A percentile compares a stretch with the other conserved stretches of the same genome.
Conservation (phyloP, 2,797 vertebrate species). For the Rhabdomys pumilio region DNA sequence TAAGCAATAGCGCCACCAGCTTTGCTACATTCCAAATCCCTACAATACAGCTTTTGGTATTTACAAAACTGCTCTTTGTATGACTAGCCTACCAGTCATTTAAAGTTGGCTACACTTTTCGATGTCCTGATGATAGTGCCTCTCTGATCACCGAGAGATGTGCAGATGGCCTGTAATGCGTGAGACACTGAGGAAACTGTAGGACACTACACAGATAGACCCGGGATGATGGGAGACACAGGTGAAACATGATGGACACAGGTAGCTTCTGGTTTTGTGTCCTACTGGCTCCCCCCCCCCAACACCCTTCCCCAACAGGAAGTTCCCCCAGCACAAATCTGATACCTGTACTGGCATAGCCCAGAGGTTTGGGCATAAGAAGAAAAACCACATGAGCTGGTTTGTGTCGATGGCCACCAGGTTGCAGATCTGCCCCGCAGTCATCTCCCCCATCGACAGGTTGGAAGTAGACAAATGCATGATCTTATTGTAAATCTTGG, state of each 20-base stretch:
- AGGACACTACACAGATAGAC: background rate
- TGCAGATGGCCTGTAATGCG: background rate
- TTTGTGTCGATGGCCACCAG: conserved; percentile 98
- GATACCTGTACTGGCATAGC: conserved; percentile 99
- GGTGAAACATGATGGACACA: background rate
- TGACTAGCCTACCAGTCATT: background rate
- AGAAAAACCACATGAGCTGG: conserved; percentile 99
- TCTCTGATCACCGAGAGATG: conserved; percentile 27
- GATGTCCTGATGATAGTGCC: background rate
- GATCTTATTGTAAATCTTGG: conserved; percentile 99
- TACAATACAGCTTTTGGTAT: background rate
- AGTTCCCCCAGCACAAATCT: background rate
- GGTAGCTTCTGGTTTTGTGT: background rate
- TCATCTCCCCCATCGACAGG: conserved; percentile 99
- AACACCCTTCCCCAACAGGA: background rate
- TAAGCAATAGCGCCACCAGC: no score
- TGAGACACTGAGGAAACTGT: background rate
- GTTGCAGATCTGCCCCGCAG: conserved; percentile 98
- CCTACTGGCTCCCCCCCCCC: background rate
- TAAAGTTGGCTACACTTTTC: conserved; percentile 34
- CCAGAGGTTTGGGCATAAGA: conserved; percentile 98
- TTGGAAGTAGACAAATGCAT: conserved; percentile 99
- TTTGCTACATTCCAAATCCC: background rate
- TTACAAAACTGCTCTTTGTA: background rate
- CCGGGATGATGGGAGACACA: background rate